phyloP scores from a whole-genome alignment of 2,888 invertebrate genomes.

The Synanthedon myopaeformis region DNA sequence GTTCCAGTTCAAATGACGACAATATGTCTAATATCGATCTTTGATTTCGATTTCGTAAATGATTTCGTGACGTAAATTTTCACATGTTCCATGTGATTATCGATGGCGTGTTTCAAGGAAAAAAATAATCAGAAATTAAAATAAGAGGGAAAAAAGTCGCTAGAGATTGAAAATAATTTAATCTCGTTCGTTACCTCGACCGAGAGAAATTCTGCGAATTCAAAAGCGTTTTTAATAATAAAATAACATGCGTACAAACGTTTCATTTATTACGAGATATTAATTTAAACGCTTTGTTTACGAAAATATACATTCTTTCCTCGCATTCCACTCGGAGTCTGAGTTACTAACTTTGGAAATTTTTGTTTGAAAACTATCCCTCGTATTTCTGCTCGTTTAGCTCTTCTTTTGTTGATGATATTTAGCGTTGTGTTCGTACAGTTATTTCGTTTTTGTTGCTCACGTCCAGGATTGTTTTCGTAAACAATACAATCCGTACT shows the following conservation, averaged over 20 bases:
- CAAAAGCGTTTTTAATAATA: not conserved
- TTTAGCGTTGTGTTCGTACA: slow-evolving; percentile 35
- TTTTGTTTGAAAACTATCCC: slow-evolving; percentile 35
- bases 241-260: not conserved
- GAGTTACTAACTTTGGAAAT: slow-evolving; percentile 24
- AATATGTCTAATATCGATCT: no score
- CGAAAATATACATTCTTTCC: slow-evolving; percentile 27
- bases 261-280: not conserved
- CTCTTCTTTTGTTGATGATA: slow-evolving; percentile 41
- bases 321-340: slow-evolving; percentile 27
- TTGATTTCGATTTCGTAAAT: no score
- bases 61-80: no score
- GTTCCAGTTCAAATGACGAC: no score
- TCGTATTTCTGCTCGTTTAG: slow-evolving; percentile 20
- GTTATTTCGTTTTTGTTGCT: slow-evolving; percentile 23
- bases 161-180: no score
- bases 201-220: not conserved
- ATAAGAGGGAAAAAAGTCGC: no score
- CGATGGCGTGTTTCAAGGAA: no score
- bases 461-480: not conserved
- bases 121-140: no score
- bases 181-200: no score
- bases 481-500: not conserved
- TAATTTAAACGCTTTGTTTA: slow-evolving; percentile 19
- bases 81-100: no score